Conservation (phyloP, 1,140 invertebrate species). For the Dolichoris vasculosae region DNA sequence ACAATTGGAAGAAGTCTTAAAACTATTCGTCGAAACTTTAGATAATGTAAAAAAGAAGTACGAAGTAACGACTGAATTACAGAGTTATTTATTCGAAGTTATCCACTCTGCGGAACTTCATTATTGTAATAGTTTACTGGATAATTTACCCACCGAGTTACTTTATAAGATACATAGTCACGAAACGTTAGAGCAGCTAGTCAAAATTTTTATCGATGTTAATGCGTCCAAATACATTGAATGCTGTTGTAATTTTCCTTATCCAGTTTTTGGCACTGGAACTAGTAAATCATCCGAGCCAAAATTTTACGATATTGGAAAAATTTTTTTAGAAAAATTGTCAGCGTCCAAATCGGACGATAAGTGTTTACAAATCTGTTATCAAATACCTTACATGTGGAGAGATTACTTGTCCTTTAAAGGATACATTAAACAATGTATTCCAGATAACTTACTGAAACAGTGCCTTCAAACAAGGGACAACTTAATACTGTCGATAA, state of each 20-base stretch:
- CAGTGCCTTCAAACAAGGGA: constrained; percentile 66
- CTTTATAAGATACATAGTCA: constrained; percentile 55
- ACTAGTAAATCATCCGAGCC: constrained; percentile 56
- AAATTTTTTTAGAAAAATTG: constrained; percentile 61
- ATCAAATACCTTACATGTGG: constrained; percentile 78
- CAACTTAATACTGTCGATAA: constrained; percentile 59
- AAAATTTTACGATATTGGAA: constrained; percentile 64
- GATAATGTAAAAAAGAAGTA: constrained; percentile 61
- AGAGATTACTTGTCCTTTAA: constrained; percentile 62
- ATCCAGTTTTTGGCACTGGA: constrained; percentile 50
- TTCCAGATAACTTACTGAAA: constrained; percentile 52
- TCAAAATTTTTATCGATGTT: constrained; percentile 63
- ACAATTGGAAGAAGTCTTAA: constrained; percentile 61
- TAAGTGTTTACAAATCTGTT: constrained; percentile 70
- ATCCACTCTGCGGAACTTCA: constrained; percentile 65
- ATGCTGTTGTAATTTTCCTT: constrained; percentile 63
- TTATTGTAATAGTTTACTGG: constrained; percentile 63
- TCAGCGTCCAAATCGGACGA: constrained; percentile 45
- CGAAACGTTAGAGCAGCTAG: constrained; percentile 58
- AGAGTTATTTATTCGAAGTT: constrained; percentile 63
- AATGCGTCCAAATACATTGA: constrained; percentile 58
- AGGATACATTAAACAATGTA: constrained; percentile 15
- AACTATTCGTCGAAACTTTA: constrained; percentile 58
- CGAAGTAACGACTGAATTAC: constrained; percentile 58
- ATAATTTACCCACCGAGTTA: constrained; percentile 60